phyloP scores from a whole-genome alignment of 2,797 vertebrate species.

The Lemur catta region DNA sequence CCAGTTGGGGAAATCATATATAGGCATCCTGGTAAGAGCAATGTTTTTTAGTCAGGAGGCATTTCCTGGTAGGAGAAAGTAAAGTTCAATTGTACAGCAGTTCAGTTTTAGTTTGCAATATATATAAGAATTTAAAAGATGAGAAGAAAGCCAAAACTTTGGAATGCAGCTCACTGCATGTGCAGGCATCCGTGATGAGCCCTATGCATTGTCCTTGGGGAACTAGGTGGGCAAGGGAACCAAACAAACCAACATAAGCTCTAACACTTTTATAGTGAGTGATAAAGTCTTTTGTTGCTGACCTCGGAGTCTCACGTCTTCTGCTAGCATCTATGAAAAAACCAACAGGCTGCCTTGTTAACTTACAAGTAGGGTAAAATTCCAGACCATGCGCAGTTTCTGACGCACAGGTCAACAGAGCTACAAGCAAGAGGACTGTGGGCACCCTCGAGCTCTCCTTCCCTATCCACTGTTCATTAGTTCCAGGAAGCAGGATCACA shows the following conservation, averaged over 20 bases:
- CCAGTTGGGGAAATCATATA: background rate
- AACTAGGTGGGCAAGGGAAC: rapidly evolving
- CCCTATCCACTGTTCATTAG: too few species aligned
- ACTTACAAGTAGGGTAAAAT: background rate
- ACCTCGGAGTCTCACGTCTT: background rate
- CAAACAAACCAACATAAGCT: too few species aligned
- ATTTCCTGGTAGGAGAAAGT: background rate
- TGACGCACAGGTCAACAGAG: background rate
- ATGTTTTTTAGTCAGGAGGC: background rate
- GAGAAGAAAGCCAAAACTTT: background rate
- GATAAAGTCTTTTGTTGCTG: background rate
- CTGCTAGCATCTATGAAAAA: background rate
- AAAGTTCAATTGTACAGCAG: background rate
- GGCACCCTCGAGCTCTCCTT: background rate
- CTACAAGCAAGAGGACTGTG: rapidly evolving
- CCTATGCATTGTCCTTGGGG: background rate
- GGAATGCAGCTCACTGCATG: background rate
- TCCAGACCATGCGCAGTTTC: background rate
- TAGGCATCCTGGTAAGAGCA: background rate
- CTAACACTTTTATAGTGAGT: background rate
- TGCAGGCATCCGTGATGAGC: rapidly evolving
- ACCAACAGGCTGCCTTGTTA: too few species aligned
- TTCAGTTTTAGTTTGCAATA: background rate
- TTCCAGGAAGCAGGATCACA: background rate
- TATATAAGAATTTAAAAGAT: background rate